Evolutionary conservation across 2,113 vertebrate species (phyloP).

Genomic region (Aptenodytes patagonicus): DNA sequence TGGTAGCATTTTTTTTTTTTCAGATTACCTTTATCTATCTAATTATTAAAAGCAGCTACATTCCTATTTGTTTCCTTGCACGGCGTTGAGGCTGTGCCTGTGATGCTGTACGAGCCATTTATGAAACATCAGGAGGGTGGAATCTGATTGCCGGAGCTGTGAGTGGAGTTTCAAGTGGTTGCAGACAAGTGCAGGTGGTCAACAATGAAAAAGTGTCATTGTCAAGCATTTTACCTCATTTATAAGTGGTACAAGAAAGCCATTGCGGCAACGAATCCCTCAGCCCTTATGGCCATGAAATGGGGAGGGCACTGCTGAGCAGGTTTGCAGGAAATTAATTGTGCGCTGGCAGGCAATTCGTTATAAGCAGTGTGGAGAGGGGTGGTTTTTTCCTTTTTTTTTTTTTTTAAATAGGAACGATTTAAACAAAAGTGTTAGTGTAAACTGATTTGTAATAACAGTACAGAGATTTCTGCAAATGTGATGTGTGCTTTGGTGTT

Average conservation of each 20-base stretch:
- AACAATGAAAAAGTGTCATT: background rate
- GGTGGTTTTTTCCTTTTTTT: fast-evolving
- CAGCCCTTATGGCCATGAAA: fast-evolving
- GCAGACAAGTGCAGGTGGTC: background rate
- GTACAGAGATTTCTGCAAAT: background rate
- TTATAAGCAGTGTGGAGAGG: background rate
- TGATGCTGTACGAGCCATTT: background rate
- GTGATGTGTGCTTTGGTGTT: background rate
- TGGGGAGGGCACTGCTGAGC: background rate
- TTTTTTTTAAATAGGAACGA: background rate
- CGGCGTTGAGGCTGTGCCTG: background rate
- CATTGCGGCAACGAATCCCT: background rate
- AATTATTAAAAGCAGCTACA: background rate
- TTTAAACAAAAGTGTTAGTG: background rate
- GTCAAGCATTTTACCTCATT: slow-evolving; percentile 1
- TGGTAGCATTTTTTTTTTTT: background rate
- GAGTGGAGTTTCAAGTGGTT: slow-evolving; percentile 11
- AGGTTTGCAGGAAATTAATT: slow-evolving; percentile 11
- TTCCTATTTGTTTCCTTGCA: background rate
- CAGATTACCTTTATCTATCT: background rate
- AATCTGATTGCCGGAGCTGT: background rate
- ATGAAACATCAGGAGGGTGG: background rate
- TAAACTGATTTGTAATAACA: background rate
- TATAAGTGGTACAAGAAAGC: background rate
- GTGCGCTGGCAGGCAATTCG: background rate